Conservation (phyloP, 92 coral and sea anemone genomes). For the Epizoanthus scotinus region DNA sequence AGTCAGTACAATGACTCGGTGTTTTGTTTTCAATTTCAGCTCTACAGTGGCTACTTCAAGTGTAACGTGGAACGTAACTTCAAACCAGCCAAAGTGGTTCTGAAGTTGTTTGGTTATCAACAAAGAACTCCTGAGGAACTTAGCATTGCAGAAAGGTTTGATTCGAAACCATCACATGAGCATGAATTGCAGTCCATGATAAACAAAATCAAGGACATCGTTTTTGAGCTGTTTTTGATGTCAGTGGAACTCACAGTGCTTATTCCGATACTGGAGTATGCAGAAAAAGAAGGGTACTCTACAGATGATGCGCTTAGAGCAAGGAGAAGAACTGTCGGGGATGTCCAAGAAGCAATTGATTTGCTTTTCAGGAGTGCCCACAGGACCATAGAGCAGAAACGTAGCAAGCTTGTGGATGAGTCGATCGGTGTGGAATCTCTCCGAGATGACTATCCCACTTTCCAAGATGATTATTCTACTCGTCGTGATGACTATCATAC, state of each 20-base stretch:
- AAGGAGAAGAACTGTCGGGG: conserved; percentile 37
- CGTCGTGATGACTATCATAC: conserved; percentile 1
- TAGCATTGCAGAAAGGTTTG: conserved; percentile 30
- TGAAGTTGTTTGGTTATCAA: conserved; percentile 61
- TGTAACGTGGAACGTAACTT: conserved; percentile 43
- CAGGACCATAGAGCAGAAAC: conserved; percentile 22
- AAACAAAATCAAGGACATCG: background rate
- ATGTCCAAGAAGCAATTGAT: conserved; percentile 33
- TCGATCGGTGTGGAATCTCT: background rate
- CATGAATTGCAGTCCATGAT: background rate
- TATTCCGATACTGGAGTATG: conserved; percentile 39
- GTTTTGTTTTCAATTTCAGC: conserved; percentile 44
- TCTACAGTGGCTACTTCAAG: conserved; percentile 66
- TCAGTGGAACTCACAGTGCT: conserved; percentile 59
- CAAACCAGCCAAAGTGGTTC: conserved; percentile 32
- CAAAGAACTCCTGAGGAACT: conserved; percentile 38
- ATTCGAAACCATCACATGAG: background rate
- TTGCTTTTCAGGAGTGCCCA: conserved; percentile 9
- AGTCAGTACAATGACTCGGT: background rate
- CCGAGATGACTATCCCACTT: background rate
- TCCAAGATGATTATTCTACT: too few relatives aligned
- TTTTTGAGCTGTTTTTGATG: conserved; percentile 59
- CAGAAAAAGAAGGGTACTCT: conserved; percentile 22
- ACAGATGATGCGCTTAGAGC: conserved; percentile 43
- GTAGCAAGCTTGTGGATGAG: conserved; percentile 31